A percentile compares a stretch with the other conserved stretches of the same genome.
Evolutionary conservation across 2,113 vertebrate species (phyloP).

Genomic region (Athene noctua): DNA sequence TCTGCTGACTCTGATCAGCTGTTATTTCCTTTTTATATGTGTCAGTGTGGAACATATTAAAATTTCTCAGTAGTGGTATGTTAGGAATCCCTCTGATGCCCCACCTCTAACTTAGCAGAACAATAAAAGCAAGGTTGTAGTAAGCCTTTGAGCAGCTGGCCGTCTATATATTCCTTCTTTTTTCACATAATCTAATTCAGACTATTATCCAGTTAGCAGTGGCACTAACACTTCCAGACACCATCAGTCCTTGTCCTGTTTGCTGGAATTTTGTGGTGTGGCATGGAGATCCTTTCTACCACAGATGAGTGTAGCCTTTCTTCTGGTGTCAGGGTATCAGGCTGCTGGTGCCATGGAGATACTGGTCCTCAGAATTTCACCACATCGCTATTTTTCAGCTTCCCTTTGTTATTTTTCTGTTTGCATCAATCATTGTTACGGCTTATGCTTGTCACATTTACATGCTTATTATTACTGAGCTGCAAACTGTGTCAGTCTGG

Average conservation of each 20-base stretch:
- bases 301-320: background rate
- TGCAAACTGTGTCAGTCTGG: constrained; percentile 8
- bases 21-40: constrained; percentile 86
- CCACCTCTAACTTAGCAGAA: constrained; percentile 85
- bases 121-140: constrained; percentile 86
- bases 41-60: constrained; percentile 85
- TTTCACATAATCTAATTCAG: constrained; percentile 78
- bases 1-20: constrained; percentile 78
- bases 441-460: constrained; percentile 45
- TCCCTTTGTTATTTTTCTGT: constrained; percentile 58
- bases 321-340: background rate
- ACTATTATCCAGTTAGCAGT: constrained; percentile 70
- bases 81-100: constrained; percentile 85
- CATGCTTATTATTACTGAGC: constrained; percentile 43
- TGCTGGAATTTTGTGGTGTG: constrained; percentile 59
- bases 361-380: constrained; percentile 39
- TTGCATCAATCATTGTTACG: constrained; percentile 47
- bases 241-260: constrained; percentile 42
- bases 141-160: constrained; percentile 85
- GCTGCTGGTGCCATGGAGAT: constrained; percentile 57
- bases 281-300: constrained; percentile 28
- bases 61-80: constrained; percentile 82
- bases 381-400: constrained; percentile 57
- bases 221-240: constrained; percentile 71
- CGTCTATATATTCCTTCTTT: constrained; percentile 81